Conservation (phyloP, 2,797 vertebrate genomes). For the Diplodus sargus region DNA sequence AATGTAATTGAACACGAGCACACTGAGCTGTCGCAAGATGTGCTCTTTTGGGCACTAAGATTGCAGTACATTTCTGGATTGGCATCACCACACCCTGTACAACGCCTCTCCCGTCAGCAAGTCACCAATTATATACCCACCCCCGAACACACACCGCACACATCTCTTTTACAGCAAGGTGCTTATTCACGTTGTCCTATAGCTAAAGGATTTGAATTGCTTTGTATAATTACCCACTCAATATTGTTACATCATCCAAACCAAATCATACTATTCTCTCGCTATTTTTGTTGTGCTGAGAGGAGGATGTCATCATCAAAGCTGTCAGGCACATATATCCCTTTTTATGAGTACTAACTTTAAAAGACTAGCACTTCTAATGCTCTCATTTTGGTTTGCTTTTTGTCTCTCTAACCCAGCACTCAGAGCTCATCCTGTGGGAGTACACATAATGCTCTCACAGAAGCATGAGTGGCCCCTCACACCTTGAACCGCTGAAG, state of each 20-base stretch:
- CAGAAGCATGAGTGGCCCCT: constrained; percentile 14
- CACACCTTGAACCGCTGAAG: background rate
- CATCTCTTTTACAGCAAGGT: background rate
- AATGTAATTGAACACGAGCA: background rate
- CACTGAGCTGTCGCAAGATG: background rate
- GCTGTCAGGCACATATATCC: background rate
- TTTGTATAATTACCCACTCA: constrained; percentile 18
- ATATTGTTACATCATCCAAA: constrained; percentile 26
- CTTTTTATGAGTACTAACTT: constrained; percentile 4
- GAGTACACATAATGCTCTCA: constrained; percentile 9
- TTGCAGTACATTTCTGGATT: background rate
- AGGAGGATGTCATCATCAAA: background rate
- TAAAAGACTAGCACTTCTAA: constrained; percentile 17
- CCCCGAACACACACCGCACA: no score
- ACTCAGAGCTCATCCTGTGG: constrained; percentile 24
- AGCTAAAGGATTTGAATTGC: background rate
- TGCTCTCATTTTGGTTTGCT: constrained; percentile 22
- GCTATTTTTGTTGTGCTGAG: background rate
- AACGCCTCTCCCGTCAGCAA: background rate
- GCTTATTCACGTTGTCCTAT: background rate
- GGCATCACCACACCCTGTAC: background rate
- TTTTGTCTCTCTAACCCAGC: constrained; percentile 9
- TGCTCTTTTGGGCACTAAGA: background rate
- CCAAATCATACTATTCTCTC: background rate
- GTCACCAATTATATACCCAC: background rate